phyloP scores from a whole-genome alignment of 1,140 invertebrate genomes.

The Saccostrea glomerata region DNA sequence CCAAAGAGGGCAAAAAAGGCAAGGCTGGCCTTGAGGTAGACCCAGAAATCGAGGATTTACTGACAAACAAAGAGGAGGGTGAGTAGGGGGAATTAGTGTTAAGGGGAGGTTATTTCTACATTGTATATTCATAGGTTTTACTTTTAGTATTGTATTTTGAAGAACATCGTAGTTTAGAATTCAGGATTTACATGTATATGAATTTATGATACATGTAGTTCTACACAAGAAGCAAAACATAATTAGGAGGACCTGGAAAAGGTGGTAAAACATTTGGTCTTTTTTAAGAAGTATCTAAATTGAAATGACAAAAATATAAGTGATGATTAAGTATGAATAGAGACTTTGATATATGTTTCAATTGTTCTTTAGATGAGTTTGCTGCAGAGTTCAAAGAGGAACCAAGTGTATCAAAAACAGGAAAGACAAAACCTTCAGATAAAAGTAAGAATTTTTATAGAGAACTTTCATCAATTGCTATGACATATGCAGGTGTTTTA shows the following conservation, averaged over 20 bases:
- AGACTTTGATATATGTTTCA: not conserved
- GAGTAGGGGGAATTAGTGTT: not conserved
- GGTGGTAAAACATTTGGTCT: no score
- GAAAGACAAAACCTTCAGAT: not conserved
- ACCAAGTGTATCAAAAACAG: not conserved
- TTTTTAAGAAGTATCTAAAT: no score
- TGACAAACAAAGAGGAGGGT: constrained; percentile 11
- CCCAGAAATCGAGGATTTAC: constrained; percentile 10
- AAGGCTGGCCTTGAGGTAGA: not conserved
- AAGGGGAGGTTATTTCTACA: not conserved
- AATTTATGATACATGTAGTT: no score
- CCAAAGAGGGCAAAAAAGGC: not conserved
- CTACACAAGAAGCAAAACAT: no score
- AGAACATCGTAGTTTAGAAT: no score
- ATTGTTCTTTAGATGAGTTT: constrained; percentile 17
- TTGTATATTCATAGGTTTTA: no score
- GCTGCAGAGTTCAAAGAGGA: constrained; percentile 37
- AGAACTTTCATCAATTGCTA: not conserved
- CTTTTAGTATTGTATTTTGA: no score
- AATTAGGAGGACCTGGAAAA: no score
- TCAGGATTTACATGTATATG: no score
- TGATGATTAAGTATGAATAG: not conserved
- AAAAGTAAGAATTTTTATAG: not conserved
- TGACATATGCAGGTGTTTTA: not conserved
- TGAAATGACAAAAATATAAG: not conserved